These are phyloP conservation scores for Plotosus lineatus DNA, from an alignment of 2,113 vertebrate species.

Conservation along the genomic window DNA sequence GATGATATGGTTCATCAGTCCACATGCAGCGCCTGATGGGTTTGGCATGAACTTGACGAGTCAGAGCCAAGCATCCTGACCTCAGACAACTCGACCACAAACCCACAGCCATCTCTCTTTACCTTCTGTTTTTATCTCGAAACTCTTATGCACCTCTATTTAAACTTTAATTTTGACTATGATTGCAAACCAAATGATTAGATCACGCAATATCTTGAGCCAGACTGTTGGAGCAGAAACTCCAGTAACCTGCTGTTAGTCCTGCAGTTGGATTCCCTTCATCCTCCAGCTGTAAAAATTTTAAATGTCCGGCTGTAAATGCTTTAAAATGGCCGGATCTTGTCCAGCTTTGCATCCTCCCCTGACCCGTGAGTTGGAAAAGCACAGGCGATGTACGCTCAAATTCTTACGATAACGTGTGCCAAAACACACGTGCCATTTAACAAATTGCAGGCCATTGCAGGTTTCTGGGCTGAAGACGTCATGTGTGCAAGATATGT, in stretches of 20 bases:
- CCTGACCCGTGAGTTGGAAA: constrained; percentile 10
- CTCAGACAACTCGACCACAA: constrained; percentile 43
- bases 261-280: constrained; percentile 14
- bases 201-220: constrained; percentile 16
- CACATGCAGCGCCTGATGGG: constrained; percentile 26
- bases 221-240: constrained; percentile 30
- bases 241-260: constrained; percentile 2
- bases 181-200: constrained; percentile 36
- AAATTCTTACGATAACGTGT: constrained; percentile 12
- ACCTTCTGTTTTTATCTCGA: neutral
- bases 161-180: constrained; percentile 11
- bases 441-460: constrained; percentile 35
- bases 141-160: neutral
- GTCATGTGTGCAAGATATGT: constrained; percentile 20
- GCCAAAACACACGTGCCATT: constrained; percentile 9
- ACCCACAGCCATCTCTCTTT: constrained; percentile 20
- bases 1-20: constrained; percentile 41
- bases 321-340: constrained; percentile 46
- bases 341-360: constrained; percentile 16
- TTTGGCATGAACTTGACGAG: constrained; percentile 19
- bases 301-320: constrained; percentile 52
- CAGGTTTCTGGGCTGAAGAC: constrained; percentile 21
- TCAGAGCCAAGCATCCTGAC: constrained; percentile 25
- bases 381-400: constrained; percentile 12
- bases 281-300: constrained; percentile 42